A percentile compares a stretch with the other conserved stretches of the same genome.
Evolutionary conservation across 2,888 invertebrate species (phyloP).

Genomic region (Andricus curvator): DNA sequence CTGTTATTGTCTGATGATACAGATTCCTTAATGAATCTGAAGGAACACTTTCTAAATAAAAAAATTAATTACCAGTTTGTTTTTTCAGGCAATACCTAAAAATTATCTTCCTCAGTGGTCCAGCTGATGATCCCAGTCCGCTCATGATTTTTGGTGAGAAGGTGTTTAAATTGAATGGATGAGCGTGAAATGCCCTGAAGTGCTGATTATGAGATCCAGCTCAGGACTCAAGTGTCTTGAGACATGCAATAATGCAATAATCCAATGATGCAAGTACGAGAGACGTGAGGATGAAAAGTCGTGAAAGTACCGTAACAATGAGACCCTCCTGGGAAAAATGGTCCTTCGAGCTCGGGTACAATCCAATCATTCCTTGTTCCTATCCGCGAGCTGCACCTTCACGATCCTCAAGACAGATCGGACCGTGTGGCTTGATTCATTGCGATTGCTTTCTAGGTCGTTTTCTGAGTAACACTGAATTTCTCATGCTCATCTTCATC

Average conservation of each 20-base stretch:
- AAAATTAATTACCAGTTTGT: too few relatives aligned
- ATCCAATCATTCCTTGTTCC: slow-evolving; percentile 43
- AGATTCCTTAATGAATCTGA: too few relatives aligned
- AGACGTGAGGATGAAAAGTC: slow-evolving; percentile 59
- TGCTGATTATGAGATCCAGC: slow-evolving; percentile 44
- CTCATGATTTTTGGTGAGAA: too few relatives aligned
- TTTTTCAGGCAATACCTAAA: too few relatives aligned
- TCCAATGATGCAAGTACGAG: slow-evolving; percentile 44
- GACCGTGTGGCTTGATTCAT: slow-evolving; percentile 43
- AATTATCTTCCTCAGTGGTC: too few relatives aligned
- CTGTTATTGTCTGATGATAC: too few relatives aligned
- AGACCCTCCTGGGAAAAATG: slow-evolving; percentile 63
- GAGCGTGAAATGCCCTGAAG: slow-evolving; percentile 35
- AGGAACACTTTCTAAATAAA: too few relatives aligned
- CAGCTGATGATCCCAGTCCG: too few relatives aligned
- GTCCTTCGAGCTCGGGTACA: slow-evolving; percentile 53
- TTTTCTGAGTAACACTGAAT: slow-evolving; percentile 23
- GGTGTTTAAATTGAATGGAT: background rate
- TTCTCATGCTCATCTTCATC: slow-evolving; percentile 37
- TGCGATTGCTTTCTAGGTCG: slow-evolving; percentile 33
- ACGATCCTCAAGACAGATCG: slow-evolving; percentile 42
- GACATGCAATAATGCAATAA: slow-evolving; percentile 44
- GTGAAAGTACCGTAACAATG: slow-evolving; percentile 65
- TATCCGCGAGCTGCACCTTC: slow-evolving; percentile 39
- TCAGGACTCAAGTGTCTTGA: slow-evolving; percentile 45